Conservation (phyloP, 2,797 vertebrate species). For the Rachycentron canadum region DNA sequence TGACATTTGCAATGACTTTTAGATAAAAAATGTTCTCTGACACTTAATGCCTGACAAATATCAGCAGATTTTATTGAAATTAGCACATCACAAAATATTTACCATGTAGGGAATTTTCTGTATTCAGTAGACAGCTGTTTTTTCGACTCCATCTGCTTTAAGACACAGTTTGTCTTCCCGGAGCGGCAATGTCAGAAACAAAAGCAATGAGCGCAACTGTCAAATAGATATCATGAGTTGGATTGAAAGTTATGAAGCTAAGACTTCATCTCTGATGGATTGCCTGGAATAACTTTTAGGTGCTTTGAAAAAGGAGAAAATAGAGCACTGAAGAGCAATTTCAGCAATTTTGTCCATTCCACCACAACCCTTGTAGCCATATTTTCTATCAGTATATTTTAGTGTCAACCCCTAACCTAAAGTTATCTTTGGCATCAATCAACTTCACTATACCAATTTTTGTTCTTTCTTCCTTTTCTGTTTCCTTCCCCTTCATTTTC, state of each 20-base stretch:
- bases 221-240: constrained; percentile 33
- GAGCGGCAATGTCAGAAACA: not conserved
- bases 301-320: constrained; percentile 36
- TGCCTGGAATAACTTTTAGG: constrained; percentile 38
- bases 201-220: constrained; percentile 22
- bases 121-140: not conserved
- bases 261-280: constrained; percentile 34
- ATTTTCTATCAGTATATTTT: constrained; percentile 63
- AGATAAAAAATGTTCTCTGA: constrained; percentile 55
- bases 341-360: constrained; percentile 61
- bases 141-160: constrained; percentile 16
- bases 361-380: constrained; percentile 46
- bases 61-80: constrained; percentile 44
- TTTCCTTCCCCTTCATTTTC: constrained; percentile 70
- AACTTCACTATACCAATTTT: constrained; percentile 57
- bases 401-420: constrained; percentile 57
- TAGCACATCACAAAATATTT: constrained; percentile 46
- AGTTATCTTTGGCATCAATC: constrained; percentile 69
- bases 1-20: constrained; percentile 77
- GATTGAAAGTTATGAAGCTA: constrained; percentile 36
- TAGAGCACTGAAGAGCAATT: constrained; percentile 52
- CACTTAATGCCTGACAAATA: constrained; percentile 64
- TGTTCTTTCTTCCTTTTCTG: constrained; percentile 59
- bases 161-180: constrained; percentile 19
- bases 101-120: constrained; percentile 27